Evolutionary conservation across 2,888 invertebrate species (phyloP), one percentile per base, ranked within the genome.

Genomic region (Ochropleura plecta): DNA sequence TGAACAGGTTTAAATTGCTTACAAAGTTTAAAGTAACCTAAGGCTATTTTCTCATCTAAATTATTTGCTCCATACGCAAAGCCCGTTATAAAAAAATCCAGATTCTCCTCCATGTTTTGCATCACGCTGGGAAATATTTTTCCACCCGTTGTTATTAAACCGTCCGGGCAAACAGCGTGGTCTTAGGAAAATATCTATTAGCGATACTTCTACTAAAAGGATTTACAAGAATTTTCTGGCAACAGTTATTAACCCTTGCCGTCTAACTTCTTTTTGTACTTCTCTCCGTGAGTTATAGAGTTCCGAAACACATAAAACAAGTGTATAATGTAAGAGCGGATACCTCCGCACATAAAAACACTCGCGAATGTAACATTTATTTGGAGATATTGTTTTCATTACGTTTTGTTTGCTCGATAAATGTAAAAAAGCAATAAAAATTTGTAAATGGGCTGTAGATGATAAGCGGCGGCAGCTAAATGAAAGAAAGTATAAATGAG

Each of bases 401-500:
- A 85, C 82, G 76, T 88, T 85, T 85, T 87, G 86, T 88, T 86
- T 82, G 76, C 72, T 77, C 87, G 83, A 82, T 88, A 83, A 82
- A 87, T 82, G 80, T 80, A 82, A 81, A 86, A 87, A 88, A 79
- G 83, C 74, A 82, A 87, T 85, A 84, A 85, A 87, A 87, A 81
- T 78, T 84, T 85, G 78, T 80, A 85, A 88, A 87, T 79, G 83
- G 87, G 51, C 84, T 86, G 81, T 82, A 87, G 82, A 88, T 87
- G 83, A 86, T 87, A 88, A 84, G 83, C 83, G 72, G 83, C 78
- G 82, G 86, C 84, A 84, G 90, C 89, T 91, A 92, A 94, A 94
- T 93, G 91, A 92, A 92, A 92, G 92, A 92, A 93, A 93, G 91
- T 92, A 91, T 89, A 91, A 91, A 92, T 91, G 89, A 91, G 87